Base-by-base conservation (phyloP, 1,140 invertebrate species). In the Adoxophyes honmai region DNA sequence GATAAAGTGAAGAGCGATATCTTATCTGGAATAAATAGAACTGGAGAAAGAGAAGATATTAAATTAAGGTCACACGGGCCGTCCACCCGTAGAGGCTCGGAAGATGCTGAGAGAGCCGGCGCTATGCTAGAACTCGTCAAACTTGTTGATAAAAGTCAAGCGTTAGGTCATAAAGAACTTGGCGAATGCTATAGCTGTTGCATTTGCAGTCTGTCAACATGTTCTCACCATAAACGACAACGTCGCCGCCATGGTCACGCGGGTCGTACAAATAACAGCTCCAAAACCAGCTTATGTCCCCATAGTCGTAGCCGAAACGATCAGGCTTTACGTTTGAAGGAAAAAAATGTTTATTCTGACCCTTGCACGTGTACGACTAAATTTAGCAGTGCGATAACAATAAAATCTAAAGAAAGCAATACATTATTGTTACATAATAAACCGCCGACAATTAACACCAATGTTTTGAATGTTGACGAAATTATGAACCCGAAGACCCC, bases 141-240 rank as follows among this genome's bases (percentile, higher is more conserved):
- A 60, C 48, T 73, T 38, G 70, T 75, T 0, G 76, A 83, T 48
- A 75, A 67, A 69, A 71, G 70, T 34, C 60, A 13, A 28, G 61
- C 52, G 5, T 28, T 66, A 8, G 59, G 44, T n/a, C 36, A 62
- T 15, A 60, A 63, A 57, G 69, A 73, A 18, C 55, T 68, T 35
- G 73, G 66, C 53, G 64, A 69, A 34, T 75, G 75, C 42, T 78
- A 76, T 37, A 76, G 75, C 28, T 75, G 75, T 59, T 79, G 75
- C 44, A 68, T 52, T 64, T 78, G 73, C 54, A 33, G n/a, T 42
- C 54, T 58, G 6, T 28, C 21, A 28, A 28, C 6, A 28, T 28
- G 21, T 28, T 28, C 21, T 6, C 6, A 3, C 6, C 6, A 28
- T 11, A 60, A 65, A 54, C 34, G 35, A 7, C 6, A 44, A 39